Conservation (phyloP, 2,888 invertebrate species). For the Nesidiocoris tenuis region DNA sequence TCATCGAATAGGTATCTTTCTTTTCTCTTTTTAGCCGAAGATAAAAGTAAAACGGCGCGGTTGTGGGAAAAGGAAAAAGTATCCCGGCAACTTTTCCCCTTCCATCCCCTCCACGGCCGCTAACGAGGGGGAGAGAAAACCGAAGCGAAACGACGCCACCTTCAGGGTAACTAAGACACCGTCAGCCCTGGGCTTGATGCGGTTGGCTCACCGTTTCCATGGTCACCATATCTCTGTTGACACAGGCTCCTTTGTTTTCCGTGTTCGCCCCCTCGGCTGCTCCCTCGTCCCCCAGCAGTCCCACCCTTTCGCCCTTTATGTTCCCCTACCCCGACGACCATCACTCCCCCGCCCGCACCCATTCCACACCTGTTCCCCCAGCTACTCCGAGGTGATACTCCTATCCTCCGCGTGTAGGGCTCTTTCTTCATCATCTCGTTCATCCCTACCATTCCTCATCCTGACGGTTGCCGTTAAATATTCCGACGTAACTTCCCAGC, state of each 20-base stretch:
- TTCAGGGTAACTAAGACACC: constrained; percentile 37
- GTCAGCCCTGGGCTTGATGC: constrained; percentile 37
- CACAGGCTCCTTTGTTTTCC: constrained; percentile 51
- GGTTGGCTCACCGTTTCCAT: constrained; percentile 52
- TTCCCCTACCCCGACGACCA: neutral
- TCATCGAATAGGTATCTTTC: neutral
- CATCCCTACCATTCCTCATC: neutral
- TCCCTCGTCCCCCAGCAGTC: neutral
- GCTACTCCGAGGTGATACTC: neutral
- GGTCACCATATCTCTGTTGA: constrained; percentile 52
- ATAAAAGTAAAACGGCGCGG: neutral
- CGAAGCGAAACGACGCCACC: neutral
- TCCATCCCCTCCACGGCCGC: neutral
- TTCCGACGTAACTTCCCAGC: neutral
- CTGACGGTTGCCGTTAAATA: neutral
- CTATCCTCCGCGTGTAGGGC: neutral
- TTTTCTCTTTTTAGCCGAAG: neutral
- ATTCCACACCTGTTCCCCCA: neutral
- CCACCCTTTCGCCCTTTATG: constrained; percentile 5
- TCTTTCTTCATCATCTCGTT: neutral
- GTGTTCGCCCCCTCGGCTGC: constrained; percentile 12
- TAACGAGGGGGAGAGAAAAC: neutral
- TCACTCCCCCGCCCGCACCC: neutral
- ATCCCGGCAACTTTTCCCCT: neutral
- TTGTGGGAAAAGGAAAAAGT: neutral